Base-by-base conservation (phyloP, 2,797 vertebrate genomes). In the Malacoctenus gilli region DNA sequence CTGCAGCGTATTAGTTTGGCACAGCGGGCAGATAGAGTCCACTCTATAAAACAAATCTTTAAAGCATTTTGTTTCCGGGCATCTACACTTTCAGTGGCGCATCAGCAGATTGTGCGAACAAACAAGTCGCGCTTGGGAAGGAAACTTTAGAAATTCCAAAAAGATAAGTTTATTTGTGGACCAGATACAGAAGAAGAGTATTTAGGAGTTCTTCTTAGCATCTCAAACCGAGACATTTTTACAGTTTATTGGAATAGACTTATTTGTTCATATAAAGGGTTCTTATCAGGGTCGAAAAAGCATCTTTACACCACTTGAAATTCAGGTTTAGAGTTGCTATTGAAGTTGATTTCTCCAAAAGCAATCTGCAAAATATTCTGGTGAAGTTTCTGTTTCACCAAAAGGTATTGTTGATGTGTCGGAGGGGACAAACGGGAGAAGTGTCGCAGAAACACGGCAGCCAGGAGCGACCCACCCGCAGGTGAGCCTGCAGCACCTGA, bases 41-140 rank as follows among this genome's bases (percentile, higher is more conserved):
- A 76, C 73, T 82, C 74, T 56, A 70, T 72, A 61, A 82, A 83
- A 74, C 36, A 68, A 72, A 75, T 83, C 67, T 74, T 80, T 77
- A 64, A 80, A 79, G 59, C 46, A 54, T 70, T 86, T 76, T 54
- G 55, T 82, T 84, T 82, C 74, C 67, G 72, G 80, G 77, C 87
- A 86, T 82, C 79, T 84, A 83, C 79, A 77, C 51, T 74, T 83
- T 63, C 59, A 80, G 69, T 70, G 69, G 47, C 61, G 67, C 79
- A 59, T 66, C 69, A 65, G 47, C 72, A 80, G 82, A 87, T 81
- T 83, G 78, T 73, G 70, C 32, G 36, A 86, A 83, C 65, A 80
- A 81, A 79, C 48, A 72, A 79, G 51, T 52, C 31, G 69, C 61
- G 50, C 54, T 34, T 60, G 64, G 28, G 72, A 32, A 46, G 52